Percentiles rank a stretch among this genome's conserved stretches.
Evolutionary conservation across 2,113 vertebrate species (phyloP).

Genomic region (Rhadina sibilatrix): DNA sequence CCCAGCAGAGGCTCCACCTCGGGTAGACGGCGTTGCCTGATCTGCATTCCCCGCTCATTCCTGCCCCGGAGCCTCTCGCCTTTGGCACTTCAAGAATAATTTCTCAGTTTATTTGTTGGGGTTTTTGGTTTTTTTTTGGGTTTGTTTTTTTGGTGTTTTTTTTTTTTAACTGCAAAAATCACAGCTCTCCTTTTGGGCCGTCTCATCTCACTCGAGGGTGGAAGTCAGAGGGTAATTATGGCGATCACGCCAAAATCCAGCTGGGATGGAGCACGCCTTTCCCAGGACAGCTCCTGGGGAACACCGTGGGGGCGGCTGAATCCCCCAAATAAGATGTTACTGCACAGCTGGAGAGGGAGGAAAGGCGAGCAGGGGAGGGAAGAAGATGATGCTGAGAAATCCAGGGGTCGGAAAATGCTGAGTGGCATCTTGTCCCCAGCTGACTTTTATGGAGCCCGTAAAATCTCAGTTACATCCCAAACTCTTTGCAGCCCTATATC

Average conservation of each 20-base stretch:
- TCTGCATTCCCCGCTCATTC: background rate
- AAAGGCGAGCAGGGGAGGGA: background rate
- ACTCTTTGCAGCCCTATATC: background rate
- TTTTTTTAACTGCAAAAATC: background rate
- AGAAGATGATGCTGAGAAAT: background rate
- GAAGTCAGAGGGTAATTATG: background rate
- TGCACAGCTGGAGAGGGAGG: background rate
- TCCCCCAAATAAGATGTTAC: fast-evolving
- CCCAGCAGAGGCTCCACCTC: background rate
- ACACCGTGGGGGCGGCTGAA: background rate
- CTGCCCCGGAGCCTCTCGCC: background rate
- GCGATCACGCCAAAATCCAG: background rate
- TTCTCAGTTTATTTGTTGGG: background rate
- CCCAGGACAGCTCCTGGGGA: background rate
- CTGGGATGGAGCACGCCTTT: fast-evolving
- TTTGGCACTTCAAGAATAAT: background rate
- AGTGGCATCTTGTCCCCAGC: background rate
- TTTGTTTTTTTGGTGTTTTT: background rate
- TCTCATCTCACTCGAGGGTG: background rate
- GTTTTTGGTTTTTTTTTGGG: no score
- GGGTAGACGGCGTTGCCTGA: background rate
- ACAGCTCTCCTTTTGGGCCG: background rate
- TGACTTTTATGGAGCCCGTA: background rate
- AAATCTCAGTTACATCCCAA: background rate
- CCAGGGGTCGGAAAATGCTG: background rate